phyloP scores from a whole-genome alignment of 1,140 invertebrate genomes.

The Homalodisca vitripennis region DNA sequence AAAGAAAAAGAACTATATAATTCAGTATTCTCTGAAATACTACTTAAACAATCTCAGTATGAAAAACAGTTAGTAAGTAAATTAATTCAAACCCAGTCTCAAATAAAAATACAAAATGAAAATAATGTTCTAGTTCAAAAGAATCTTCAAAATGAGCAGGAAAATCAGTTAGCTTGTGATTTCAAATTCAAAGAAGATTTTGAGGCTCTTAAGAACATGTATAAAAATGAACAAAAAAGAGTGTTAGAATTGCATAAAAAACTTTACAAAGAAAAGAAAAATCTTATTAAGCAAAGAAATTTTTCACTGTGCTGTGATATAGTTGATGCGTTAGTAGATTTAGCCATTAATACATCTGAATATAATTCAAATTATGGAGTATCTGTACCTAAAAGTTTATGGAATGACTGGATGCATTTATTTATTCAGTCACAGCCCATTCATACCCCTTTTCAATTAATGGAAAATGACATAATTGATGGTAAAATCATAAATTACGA shows the following conservation, averaged over 20 bases:
- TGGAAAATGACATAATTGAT: not conserved
- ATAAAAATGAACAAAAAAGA: conserved; percentile 54
- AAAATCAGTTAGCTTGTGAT: conserved; percentile 50
- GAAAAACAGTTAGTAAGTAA: conserved; percentile 62
- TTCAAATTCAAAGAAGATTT: conserved; percentile 49
- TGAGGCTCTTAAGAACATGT: conserved; percentile 48
- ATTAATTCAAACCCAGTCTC: conserved; percentile 56
- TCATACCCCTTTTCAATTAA: not conserved
- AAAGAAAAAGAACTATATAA: conserved; percentile 54
- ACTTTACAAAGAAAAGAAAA: conserved; percentile 51
- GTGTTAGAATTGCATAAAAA: conserved; percentile 53
- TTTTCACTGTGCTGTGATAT: conserved; percentile 52
- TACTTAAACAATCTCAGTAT: conserved; percentile 58
- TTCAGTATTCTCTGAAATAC: conserved; percentile 52
- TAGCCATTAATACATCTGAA: not conserved
- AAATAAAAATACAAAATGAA: conserved; percentile 52
- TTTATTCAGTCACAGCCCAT: not conserved
- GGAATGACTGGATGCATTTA: not conserved
- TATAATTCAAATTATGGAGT: not conserved
- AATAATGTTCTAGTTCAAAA: conserved; percentile 47
- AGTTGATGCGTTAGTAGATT: conserved; percentile 8
- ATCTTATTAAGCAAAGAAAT: conserved; percentile 49
- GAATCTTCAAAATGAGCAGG: not conserved
- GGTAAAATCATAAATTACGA: not conserved
- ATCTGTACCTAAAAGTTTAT: not conserved